Evolutionary conservation across 2,888 invertebrate genomes (phyloP).

Genomic region (Erebia epiphron): DNA sequence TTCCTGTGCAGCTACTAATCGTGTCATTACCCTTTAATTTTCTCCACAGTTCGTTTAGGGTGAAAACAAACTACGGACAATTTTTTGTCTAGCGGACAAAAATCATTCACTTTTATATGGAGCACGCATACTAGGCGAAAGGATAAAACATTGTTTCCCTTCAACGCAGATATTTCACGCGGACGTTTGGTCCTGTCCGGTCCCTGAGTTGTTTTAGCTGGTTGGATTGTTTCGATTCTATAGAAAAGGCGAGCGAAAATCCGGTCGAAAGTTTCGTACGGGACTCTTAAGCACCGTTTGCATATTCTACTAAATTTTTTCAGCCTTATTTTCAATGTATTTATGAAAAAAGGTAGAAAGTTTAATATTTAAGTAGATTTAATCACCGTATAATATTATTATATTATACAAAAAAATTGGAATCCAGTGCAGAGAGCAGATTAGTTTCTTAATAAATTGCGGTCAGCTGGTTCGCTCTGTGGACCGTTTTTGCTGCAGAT

Average conservation of each 20-base stretch:
- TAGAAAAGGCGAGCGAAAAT: no score
- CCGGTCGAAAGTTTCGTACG: no score
- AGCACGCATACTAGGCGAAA: no score
- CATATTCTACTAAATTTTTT: no score
- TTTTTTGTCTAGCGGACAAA: not conserved
- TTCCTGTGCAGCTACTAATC: slow-evolving; percentile 28
- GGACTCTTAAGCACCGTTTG: no score
- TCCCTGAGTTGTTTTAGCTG: no score
- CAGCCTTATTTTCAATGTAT: no score
- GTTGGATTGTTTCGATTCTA: no score
- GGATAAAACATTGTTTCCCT: no score
- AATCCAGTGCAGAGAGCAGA: slow-evolving; percentile 12
- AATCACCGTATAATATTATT: slow-evolving; percentile 2
- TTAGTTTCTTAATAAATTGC: slow-evolving; percentile 33
- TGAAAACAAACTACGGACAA: not conserved
- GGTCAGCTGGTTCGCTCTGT: slow-evolving; percentile 16
- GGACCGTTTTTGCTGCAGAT: slow-evolving; percentile 31
- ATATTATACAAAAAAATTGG: slow-evolving; percentile 8
- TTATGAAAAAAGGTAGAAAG: not conserved
- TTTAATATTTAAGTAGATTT: not conserved
- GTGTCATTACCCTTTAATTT: slow-evolving; percentile 25
- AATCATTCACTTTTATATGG: no score
- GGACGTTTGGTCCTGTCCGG: no score
- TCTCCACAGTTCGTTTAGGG: not conserved
- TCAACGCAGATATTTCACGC: no score